Conservation (phyloP, 2,113 vertebrate genomes). For the Abramis brama region DNA sequence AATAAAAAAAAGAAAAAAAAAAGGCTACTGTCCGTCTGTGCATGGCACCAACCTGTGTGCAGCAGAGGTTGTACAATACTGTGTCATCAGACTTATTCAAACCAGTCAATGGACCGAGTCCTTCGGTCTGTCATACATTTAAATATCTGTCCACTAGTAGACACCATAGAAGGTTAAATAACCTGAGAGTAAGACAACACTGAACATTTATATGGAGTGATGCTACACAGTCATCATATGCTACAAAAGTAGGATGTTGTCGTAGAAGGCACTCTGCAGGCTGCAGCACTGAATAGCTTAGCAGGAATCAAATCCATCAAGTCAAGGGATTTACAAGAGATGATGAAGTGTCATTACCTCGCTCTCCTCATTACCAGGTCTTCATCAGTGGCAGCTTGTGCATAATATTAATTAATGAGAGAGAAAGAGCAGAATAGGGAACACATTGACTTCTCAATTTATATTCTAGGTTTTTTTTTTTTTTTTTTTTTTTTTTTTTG, state of each 20-base stretch:
- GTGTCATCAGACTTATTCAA: no score
- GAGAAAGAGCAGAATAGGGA: constrained; percentile 45
- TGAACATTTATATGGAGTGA: constrained; percentile 15
- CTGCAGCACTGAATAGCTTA: constrained; percentile 38
- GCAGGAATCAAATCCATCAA: constrained; percentile 60
- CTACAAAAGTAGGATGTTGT: constrained; percentile 36
- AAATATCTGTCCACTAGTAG: no score
- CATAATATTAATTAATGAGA: constrained; percentile 72
- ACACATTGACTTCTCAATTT: constrained; percentile 13
- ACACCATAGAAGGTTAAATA: no score
- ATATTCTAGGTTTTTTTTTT: constrained; percentile 12
- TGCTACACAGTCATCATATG: constrained; percentile 35
- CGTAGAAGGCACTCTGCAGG: constrained; percentile 34
- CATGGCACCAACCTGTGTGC: no score
- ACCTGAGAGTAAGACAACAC: no score
- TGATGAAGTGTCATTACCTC: constrained; percentile 79
- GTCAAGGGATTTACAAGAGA: constrained; percentile 71
- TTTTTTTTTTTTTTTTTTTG: not conserved
- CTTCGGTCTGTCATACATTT: no score
- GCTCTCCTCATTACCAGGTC: constrained; percentile 73
- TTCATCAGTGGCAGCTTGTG: constrained; percentile 70
- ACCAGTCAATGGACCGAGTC: no score
- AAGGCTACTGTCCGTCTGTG: no score
- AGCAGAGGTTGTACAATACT: no score
- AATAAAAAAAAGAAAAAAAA: no score